Evolutionary conservation across 2,888 invertebrate species (phyloP), one percentile per base, ranked within the genome.

Genomic region (Smittia sp.): DNA sequence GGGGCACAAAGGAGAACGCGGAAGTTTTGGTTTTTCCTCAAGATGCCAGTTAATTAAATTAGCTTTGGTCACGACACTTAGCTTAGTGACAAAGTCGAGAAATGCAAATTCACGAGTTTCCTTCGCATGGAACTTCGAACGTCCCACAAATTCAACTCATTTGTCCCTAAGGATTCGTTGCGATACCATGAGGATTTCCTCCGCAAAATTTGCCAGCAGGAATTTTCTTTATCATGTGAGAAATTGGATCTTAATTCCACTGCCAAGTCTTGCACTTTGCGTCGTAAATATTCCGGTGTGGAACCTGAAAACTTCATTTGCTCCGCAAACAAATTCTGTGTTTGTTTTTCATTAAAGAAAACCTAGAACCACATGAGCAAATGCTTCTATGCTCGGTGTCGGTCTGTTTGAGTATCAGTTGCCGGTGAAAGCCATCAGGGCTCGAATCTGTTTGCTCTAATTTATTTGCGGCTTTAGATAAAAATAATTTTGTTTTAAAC

Each of bases 401-500:
- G 38, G 38, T n/a, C 6, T 46, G 3, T 15, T 46, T 15, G 46
- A 46, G 11, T 46, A 15, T 46, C 46, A 46, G 15, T n/a, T 46
- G 46, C 46, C 11, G 46, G 15, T n/a, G 15, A 46, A 46, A 2
- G 11, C 46, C 46, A 46, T 46, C 46, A 46, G 46, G 46, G 46
- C 15, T 11, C 46, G 11, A 32, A n/a, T 46, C 11, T 46, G 15
- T 46, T 46, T 46, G 46, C n/a, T 46, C 46, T 46, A 68, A 41
- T 22, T 46, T 46, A 46, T n/a, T 66, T 68, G 66, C 27, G 66
- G 15, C 32, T 20, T 68, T 24, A 68, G 41, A 68, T 41, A 68
- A 22, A 46, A 46, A 46, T n/a, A 46, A 38, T 38, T 38, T 9
- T 38, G 38, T 46, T 46, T 46, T 46, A 46, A 46, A 46, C 46